phyloP scores from a whole-genome alignment of 1,140 invertebrate species.

The Drosophila eugracilis region DNA sequence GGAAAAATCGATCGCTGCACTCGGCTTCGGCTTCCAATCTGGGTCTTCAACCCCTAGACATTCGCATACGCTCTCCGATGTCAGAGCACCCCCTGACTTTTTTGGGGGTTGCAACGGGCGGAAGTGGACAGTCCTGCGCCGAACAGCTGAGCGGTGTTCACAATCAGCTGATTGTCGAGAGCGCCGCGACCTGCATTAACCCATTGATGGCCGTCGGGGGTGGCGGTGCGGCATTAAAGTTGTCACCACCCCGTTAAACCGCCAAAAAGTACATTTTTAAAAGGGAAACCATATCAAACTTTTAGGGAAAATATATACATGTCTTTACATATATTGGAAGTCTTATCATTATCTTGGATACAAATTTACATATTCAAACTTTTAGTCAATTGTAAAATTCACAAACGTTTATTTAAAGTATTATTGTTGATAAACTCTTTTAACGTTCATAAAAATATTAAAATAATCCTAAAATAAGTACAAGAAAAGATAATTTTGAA shows the following conservation, averaged over 20 bases:
- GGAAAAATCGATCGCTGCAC: constrained; percentile 76
- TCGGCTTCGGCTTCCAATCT: constrained; percentile 50
- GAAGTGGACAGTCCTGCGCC: constrained; percentile 48
- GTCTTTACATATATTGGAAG: neutral
- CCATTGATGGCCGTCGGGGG: constrained; percentile 3
- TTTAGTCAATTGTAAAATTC: too few relatives aligned
- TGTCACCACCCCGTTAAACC: neutral
- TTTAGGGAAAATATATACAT: neutral
- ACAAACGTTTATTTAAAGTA: too few relatives aligned
- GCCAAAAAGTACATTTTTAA: neutral
- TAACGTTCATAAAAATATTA: too few relatives aligned
- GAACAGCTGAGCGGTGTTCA: constrained; percentile 51
- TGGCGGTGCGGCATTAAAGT: neutral
- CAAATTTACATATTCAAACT: too few relatives aligned
- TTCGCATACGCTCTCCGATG: neutral
- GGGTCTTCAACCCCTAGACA: constrained; percentile 70
- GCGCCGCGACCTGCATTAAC: constrained; percentile 70
- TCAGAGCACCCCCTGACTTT: neutral
- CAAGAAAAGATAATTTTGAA: too few relatives aligned
- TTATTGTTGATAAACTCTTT: too few relatives aligned
- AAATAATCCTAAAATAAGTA: too few relatives aligned
- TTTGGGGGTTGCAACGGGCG: constrained; percentile 57
- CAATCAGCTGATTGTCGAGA: constrained; percentile 30
- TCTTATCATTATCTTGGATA: too few relatives aligned
- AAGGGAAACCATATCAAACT: neutral